Evolutionary conservation across 2,797 vertebrate genomes (phyloP), one percentile per base, ranked within the genome.

Genomic region (Malurus leucopterus): DNA sequence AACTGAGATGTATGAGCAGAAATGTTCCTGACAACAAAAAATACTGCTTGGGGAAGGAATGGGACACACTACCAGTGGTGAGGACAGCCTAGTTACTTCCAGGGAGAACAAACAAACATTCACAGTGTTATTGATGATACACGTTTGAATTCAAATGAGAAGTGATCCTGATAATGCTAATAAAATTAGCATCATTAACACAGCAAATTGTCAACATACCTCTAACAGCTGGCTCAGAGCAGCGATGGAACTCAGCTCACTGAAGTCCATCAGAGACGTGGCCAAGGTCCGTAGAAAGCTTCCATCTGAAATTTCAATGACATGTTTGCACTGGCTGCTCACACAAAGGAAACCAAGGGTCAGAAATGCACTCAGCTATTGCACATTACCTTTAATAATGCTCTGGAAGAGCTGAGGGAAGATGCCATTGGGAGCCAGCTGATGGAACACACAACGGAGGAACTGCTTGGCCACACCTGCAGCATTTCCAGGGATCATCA

Each of bases 401-500:
- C 99, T 99, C 97, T 99, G 99, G 95, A 99, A 99, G 70, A 99
- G 98, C 94, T 99, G 99, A 11, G 99, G 99, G 67, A 99, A 96
- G 96, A 99, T 99, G 91, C 99, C 99, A 2, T 99, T 99, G 53
- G 99, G 99, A 54, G 99, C 99, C 95, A 99, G 96, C 91, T 99
- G 99, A 94, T 99, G 99, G 95, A 99, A 98, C 92, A 99, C 97
- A 63, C 99, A 99, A 54, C 99, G 99, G 29, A 99, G 98, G 94
- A 99, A 99, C 96, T 99, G 99, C 96, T 99, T 99, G 84, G 99
- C 99, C 94, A 99, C 99, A 69, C 99, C 99, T 16, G 99, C 99
- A 44, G 99, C 98, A 64, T 99, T 99, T 91, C 99, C 99, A 23
- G 99, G 99, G 83, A 99, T 99, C 98, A 99, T 98, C 98, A 99